Base-by-base conservation (phyloP, 2,888 invertebrate genomes). In the Cremastinae sp. region DNA sequence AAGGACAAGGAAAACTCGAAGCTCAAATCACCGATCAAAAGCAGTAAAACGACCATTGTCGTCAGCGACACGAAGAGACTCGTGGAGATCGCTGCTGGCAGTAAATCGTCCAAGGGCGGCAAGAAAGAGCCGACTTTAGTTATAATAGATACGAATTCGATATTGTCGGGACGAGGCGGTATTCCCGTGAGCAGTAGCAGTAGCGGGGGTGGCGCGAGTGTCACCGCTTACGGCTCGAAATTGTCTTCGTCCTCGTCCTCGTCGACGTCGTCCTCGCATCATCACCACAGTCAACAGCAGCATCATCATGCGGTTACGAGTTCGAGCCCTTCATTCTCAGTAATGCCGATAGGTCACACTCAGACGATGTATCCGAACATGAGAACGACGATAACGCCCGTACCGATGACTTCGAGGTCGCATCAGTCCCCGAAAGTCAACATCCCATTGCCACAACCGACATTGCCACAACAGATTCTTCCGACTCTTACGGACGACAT, bases 401-500 rank as follows among this genome's bases (percentile, higher is more conserved):
- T 92, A 74, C 92, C 91, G 14, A 88, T 91, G 85, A 83, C 83
- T 14, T 84, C 87, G 39, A 88, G 87, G 18, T 80, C 85, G 20
- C 86, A 85, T 20, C 69, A 85, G 10, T 84, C 83, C 51, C 84
- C 86, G 7, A 89, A 88, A 69, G 82, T 82, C 9, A 82, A 14
- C 41, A 43, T 65, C 7, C 71, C 37, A 12, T 41, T 35, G 70
- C 64, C 59, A 70, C 77, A 22, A 82, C 89, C 65, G 12, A 16
- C 56, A 0, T 4, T 55, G 22, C 53, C 69, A 22, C 92, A 94
- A 43, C 93, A 93, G 39, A 93, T 96, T 78, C 89, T 97, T 82
- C 96, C 96, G 0, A 95, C 96, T 5, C 90, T 97, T 20, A 96
- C 96, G 16, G 97, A 97, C 87, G 96, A 97, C 83, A 97, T 97